These are phyloP conservation scores for Leucozona laternaria DNA, from an alignment of 2,888 invertebrate genomes.

Conservation along the genomic window DNA sequence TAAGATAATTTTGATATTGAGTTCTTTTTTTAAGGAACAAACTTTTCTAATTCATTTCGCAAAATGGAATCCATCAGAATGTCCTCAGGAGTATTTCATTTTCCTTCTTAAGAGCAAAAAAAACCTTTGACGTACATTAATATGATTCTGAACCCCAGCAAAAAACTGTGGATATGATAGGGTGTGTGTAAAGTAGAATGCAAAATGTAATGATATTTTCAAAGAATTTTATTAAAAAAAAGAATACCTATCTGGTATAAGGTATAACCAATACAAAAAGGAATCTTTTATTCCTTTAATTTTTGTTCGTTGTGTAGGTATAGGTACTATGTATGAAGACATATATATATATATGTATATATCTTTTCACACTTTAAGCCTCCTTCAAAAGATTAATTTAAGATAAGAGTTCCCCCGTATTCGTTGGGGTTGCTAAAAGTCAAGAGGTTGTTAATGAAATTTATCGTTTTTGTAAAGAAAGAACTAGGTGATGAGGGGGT, in stretches of 20 bases:
- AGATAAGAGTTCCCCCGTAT: conserved; percentile 37
- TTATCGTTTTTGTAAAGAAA: conserved; percentile 39
- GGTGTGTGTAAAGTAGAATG: background rate
- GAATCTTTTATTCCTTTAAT: conserved; percentile 26
- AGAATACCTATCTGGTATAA: background rate
- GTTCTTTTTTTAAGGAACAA: conserved; percentile 13
- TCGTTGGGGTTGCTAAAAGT: conserved; percentile 34
- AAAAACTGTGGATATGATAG: background rate
- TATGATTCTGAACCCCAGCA: conserved; percentile 20
- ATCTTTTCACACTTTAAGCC: conserved; percentile 15
- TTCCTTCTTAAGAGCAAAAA: background rate
- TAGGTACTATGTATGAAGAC: background rate
- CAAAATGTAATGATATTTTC: conserved; percentile 50
- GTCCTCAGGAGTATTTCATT: background rate
- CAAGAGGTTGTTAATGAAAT: conserved; percentile 63
- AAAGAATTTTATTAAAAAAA: conserved; percentile 41
- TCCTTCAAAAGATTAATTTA: conserved; percentile 45
- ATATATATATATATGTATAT: background rate
- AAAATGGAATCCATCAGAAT: conserved; percentile 50
- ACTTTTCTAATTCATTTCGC: conserved; percentile 47
- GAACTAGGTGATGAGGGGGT: background rate
- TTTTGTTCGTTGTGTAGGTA: conserved; percentile 11
- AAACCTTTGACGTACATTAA: conserved; percentile 31
- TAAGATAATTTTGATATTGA: background rate
- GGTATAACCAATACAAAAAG: conserved; percentile 18